Base-by-base conservation (phyloP, 2,888 invertebrate genomes). In the Mythimna ferrago region DNA sequence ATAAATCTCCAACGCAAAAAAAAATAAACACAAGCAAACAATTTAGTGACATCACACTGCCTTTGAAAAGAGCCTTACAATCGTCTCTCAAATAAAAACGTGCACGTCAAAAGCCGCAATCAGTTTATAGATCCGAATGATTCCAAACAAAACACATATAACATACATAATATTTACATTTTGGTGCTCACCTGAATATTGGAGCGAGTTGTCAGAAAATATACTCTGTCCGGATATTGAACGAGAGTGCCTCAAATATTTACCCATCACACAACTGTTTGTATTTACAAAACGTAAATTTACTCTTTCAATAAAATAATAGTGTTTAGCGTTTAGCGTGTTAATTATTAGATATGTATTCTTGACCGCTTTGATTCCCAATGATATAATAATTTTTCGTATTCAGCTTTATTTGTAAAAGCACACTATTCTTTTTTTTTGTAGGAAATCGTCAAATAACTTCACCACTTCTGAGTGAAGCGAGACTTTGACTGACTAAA, bases 171-270 rank as follows among this genome's bases (percentile, higher is more conserved):
- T 87, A 83, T 88, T 86, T 82, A 84, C 81, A 68, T 83, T 67
- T 82, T 74, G 79, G 80, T 79, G 75, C 72, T 74, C 73, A 83
- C 68, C 79, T 87, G 85, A 89, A 89, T 87, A 87, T 88, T 89
- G 79, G 76, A 85, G 81, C 84, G 82, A 83, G 78, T 80, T 82
- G 83, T 80, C 84, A 86, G 82, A 75, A 80, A 88, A 61, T 61
- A 61, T 88, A 75, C 84, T 76, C 83, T 26, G 70, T 73, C 82
- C 86, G 88, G 89, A 90, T 89, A 89, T 88, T 87, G 84, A 86
- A 85, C 84, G 78, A 74, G 87, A 86, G 78, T 83, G 83, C 82
- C 64, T 82, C 78, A 86, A 88, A 86, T 85, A 89, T 88, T 88
- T 85, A 85, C 81, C 74, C 81, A 71, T 75, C 83, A 78, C 74